A percentile compares a stretch with the other conserved stretches of the same genome.
phyloP scores from a whole-genome alignment of 1,140 invertebrate genomes.

The Sinella curviseta region DNA sequence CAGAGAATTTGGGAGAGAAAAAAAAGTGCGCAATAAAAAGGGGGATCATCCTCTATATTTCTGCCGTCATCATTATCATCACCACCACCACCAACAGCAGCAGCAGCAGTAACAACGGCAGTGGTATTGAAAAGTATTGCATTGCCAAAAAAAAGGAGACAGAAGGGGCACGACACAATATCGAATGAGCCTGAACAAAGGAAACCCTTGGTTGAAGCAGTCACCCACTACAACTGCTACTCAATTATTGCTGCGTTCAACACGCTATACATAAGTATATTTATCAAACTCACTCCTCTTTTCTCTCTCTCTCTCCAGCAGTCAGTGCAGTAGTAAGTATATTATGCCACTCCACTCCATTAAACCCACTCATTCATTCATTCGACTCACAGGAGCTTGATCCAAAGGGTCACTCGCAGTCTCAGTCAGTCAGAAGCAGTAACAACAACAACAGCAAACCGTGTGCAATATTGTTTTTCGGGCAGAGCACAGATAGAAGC shows the following conservation, averaged over 20 bases:
- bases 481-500: no score
- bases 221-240: background rate
- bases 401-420: background rate
- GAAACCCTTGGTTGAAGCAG: constrained; percentile 10
- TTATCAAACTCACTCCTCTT: background rate
- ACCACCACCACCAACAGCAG: no score
- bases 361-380: constrained; percentile 22
- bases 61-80: no score
- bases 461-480: no score
- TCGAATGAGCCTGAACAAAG: constrained; percentile 2
- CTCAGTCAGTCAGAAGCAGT: background rate
- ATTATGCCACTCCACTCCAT: constrained; percentile 21
- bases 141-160: background rate
- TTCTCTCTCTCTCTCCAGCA: no score
- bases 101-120: no score
- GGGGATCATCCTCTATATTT: background rate
- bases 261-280: no score
- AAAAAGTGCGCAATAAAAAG: background rate
- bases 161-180: no score
- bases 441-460: background rate
- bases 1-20: no score
- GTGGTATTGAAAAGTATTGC: no score
- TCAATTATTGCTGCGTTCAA: constrained; percentile 14
- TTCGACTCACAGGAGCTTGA: background rate
- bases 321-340: background rate